Conservation (phyloP, 1,140 invertebrate genomes). For the Euwallacea similis region DNA sequence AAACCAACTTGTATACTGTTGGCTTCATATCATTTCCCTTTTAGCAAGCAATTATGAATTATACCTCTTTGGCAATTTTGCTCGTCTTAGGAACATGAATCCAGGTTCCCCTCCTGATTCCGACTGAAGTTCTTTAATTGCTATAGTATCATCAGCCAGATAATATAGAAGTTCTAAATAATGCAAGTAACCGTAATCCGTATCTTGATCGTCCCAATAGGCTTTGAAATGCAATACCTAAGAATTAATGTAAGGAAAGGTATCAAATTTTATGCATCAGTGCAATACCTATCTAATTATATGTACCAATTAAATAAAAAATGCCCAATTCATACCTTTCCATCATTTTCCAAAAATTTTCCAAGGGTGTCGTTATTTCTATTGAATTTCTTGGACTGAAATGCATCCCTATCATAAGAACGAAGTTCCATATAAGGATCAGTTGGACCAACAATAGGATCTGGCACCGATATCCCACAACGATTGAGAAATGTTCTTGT, state of each 20-base stretch:
- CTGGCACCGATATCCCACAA: slow-evolving; percentile 78
- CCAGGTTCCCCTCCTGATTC: slow-evolving; percentile 69
- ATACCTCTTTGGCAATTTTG: slow-evolving; percentile 75
- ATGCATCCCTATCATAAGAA: slow-evolving; percentile 46
- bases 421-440: slow-evolving; percentile 60
- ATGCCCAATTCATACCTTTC: slow-evolving; percentile 59
- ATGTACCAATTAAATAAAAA: no score
- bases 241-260: no score
- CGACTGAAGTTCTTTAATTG: slow-evolving; percentile 76
- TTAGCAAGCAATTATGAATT: no score
- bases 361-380: slow-evolving; percentile 59
- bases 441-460: slow-evolving; percentile 63
- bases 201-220: slow-evolving; percentile 85
- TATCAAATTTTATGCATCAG: no score
- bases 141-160: slow-evolving; percentile 85
- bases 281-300: no score
- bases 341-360: slow-evolving; percentile 76
- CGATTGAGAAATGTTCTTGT: slow-evolving; percentile 81
- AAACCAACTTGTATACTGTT: no score
- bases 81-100: slow-evolving; percentile 71
- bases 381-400: slow-evolving; percentile 60
- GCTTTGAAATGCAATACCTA: slow-evolving; percentile 76
- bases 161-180: slow-evolving; percentile 80
- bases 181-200: slow-evolving; percentile 72
- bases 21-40: no score